A percentile compares a stretch with the other conserved stretches of the same genome.
Conservation (phyloP, 2,797 vertebrate genomes). For the Aphelocoma californica region DNA sequence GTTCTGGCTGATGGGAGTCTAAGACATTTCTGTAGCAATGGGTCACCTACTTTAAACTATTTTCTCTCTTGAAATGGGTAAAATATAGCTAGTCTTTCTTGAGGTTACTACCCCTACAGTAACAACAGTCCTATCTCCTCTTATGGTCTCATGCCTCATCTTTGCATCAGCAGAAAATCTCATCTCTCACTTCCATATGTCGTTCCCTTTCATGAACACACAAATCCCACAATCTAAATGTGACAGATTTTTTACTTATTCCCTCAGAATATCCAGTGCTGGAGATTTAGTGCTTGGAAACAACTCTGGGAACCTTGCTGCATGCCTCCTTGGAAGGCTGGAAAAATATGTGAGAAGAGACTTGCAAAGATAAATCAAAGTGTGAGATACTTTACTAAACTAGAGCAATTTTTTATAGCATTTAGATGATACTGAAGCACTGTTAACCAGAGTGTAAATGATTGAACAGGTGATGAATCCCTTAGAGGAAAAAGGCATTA, state of each 20-base stretch:
- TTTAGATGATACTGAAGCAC: conserved; percentile 57
- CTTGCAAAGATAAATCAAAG: conserved; percentile 62
- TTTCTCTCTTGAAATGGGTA: background rate
- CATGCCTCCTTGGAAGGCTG: background rate
- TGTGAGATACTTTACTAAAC: conserved; percentile 55
- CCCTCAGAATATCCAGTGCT: background rate
- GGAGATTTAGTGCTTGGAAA: conserved; percentile 35
- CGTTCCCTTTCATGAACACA: conserved; percentile 32
- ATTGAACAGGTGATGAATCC: conserved; percentile 66
- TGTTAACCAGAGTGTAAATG: conserved; percentile 65
- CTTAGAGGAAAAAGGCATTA: conserved; percentile 60
- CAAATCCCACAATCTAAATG: conserved; percentile 16
- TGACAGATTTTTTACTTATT: background rate
- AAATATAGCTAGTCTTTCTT: conserved; percentile 16
- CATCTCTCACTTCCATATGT: background rate
- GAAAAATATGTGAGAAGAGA: conserved; percentile 22
- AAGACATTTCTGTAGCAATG: background rate
- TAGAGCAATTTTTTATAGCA: conserved; percentile 58
- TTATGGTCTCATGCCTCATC: background rate
- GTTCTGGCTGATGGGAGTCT: background rate
- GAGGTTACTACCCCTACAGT: background rate
- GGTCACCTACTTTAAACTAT: background rate
- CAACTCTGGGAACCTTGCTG: background rate
- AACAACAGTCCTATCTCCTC: background rate
- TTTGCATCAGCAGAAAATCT: conserved; percentile 22